Percentiles rank a stretch among this genome's conserved stretches.
Conservation (phyloP, 1,140 invertebrate genomes). For the Nephotettix cincticeps region DNA sequence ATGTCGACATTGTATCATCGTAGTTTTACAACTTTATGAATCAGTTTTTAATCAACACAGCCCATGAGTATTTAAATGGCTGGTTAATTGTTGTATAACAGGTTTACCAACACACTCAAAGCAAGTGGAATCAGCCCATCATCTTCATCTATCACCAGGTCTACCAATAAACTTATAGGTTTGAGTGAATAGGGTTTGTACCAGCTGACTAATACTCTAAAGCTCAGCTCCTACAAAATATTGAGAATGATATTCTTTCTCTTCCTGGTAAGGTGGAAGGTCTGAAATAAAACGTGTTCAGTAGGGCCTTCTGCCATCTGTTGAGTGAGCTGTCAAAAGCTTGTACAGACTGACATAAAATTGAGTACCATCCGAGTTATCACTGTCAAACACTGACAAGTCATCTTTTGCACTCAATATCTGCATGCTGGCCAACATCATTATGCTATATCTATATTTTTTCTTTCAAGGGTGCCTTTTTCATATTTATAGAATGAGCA, state of each 20-base stretch:
- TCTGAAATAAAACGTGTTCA: too few relatives aligned
- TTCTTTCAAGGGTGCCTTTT: too few relatives aligned
- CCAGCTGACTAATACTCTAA: slow-evolving; percentile 68
- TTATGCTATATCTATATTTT: too few relatives aligned
- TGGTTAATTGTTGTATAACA: slow-evolving; percentile 68
- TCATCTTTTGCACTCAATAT: too few relatives aligned
- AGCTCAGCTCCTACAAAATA: slow-evolving; percentile 61
- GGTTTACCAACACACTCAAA: slow-evolving; percentile 66
- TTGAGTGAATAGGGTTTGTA: slow-evolving; percentile 63
- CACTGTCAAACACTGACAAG: slow-evolving; percentile 52
- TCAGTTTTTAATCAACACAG: slow-evolving; percentile 61
- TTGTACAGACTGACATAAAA: slow-evolving; percentile 58
- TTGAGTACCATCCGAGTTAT: slow-evolving; percentile 48
- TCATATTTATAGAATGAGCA: too few relatives aligned
- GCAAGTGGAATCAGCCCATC: slow-evolving; percentile 58
- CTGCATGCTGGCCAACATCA: too few relatives aligned
- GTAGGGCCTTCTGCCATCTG: too few relatives aligned
- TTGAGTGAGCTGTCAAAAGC: slow-evolving; percentile 27
- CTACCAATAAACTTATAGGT: slow-evolving; percentile 59
- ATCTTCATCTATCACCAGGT: slow-evolving; percentile 58
- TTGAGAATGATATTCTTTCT: too few relatives aligned
- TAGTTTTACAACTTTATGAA: slow-evolving; percentile 56
- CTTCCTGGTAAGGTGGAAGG: too few relatives aligned
- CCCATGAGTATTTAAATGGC: slow-evolving; percentile 64
- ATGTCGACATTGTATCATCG: slow-evolving; percentile 44